Evolutionary conservation across 2,113 vertebrate species (phyloP), one percentile per base, ranked within the genome.

Genomic region (Ancistrus triradiatus): DNA sequence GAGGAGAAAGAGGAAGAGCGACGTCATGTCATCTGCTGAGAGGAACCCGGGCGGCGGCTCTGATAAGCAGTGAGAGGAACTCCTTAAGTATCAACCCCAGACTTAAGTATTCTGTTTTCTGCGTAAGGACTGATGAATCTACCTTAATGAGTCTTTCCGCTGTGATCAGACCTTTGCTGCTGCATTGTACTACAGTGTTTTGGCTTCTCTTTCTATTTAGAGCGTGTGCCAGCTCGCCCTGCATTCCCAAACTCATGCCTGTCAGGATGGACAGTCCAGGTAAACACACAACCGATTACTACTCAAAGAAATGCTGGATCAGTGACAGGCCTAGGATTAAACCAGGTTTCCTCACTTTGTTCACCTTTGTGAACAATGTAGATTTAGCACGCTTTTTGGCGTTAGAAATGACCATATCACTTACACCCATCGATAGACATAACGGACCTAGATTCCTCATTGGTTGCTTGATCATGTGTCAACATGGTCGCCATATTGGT

Each of bases 31-130:
- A 17, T 77, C 55, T 0, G 44, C 72, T 1, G 62, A 66, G 9
- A 50, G 35, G 14, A 35, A 62, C 35, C 15, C 33, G 57, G 18
- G 38, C 1, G 21, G 50, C 44, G 48, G 28, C 5, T 66, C 66
- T 7, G 69, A 87, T 66, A 85, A 85, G 80, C 81, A 83, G 88
- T 89, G 83, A 88, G 87, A 60, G 33, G 48, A 40, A 24, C 11
- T 10, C 17, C 28, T 49, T 13, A 21, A 27, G 7, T 46, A 22
- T 46, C 11, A 33, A 25, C 2, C 24, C 7, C 40, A 61, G 11
- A 11, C 10, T 50, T 47, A 6, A 48, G 18, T 9, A 21, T 21
- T n/a, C 9, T 13, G 6, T n/a, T 19, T 18, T 8, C 1, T 18
- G 7, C 6, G 38, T 40, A 40, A 40, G 37, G 15, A 17, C 19